These are phyloP conservation scores for Zoanthus gigantus DNA, from an alignment of 92 coral and sea anemone genomes.

Conservation along the genomic window DNA sequence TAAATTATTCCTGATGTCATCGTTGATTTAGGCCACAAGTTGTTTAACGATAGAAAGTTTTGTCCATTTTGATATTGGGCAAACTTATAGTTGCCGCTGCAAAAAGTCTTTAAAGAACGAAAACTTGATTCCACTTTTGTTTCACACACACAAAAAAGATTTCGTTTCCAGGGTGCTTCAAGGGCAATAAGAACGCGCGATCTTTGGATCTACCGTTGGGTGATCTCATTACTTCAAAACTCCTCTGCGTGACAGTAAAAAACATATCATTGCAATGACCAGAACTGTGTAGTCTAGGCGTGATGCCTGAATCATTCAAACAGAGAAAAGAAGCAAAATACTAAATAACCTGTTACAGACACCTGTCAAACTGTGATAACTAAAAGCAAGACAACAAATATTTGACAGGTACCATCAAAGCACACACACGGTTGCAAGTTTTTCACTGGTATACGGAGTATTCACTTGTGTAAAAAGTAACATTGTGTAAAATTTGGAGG, in stretches of 20 bases:
- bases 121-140: not conserved
- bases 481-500: too few species aligned
- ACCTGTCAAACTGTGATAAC: slow-evolving; percentile 6
- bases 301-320: not conserved
- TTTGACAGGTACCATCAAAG: slow-evolving; percentile 19
- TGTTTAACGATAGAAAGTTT: not conserved
- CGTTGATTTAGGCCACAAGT: not conserved
- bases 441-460: not conserved
- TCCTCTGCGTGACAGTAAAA: not conserved
- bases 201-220: not conserved
- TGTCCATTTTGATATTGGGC: not conserved
- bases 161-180: not conserved
- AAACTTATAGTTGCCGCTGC: not conserved
- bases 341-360: not conserved
- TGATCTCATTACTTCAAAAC: slow-evolving; percentile 18
- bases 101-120: not conserved
- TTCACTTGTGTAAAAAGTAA: too few species aligned
- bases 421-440: not conserved
- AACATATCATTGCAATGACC: slow-evolving; percentile 11
- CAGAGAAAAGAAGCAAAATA: not conserved
- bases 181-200: not conserved
- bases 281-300: not conserved
- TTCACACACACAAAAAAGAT: not conserved
- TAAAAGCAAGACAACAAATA: not conserved
- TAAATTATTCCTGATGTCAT: slow-evolving; percentile 2